phyloP scores from a whole-genome alignment of 2,113 vertebrate species.

The Poeciliopsis turrubarensis region DNA sequence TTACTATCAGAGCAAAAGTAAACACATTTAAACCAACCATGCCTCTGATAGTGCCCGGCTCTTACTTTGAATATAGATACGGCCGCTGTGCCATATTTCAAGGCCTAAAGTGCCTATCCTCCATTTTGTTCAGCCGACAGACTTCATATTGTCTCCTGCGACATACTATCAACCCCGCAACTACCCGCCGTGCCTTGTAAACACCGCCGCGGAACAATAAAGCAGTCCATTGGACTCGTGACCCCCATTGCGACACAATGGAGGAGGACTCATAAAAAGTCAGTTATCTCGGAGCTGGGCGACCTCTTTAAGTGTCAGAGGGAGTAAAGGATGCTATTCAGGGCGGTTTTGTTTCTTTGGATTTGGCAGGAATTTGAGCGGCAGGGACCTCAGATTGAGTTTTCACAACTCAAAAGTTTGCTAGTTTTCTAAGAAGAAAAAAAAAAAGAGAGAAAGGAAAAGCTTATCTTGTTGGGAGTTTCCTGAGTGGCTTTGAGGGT shows the following conservation, averaged over 20 bases:
- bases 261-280: conserved; percentile 83
- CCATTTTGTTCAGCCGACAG: conserved; percentile 62
- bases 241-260: conserved; percentile 83
- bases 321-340: conserved; percentile 74
- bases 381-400: conserved; percentile 29
- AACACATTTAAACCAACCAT: conserved; percentile 14
- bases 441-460: no score
- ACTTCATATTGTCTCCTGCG: conserved; percentile 66
- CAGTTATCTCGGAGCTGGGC: conserved; percentile 81
- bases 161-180: conserved; percentile 64
- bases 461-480: not conserved
- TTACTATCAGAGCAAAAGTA: conserved; percentile 11
- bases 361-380: conserved; percentile 53
- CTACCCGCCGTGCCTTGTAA: conserved; percentile 76
- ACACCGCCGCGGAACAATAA: conserved; percentile 81
- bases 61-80: conserved; percentile 16
- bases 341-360: conserved; percentile 57
- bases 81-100: conserved; percentile 42
- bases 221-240: conserved; percentile 82
- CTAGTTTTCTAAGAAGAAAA: not conserved
- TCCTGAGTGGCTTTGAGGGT: not conserved
- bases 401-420: conserved; percentile 10
- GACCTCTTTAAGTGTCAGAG: conserved; percentile 80
- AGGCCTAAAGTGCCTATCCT: conserved; percentile 43
- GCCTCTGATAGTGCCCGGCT: not conserved